phyloP scores from a whole-genome alignment of 2,888 invertebrate genomes.

The Drosophila colorata region DNA sequence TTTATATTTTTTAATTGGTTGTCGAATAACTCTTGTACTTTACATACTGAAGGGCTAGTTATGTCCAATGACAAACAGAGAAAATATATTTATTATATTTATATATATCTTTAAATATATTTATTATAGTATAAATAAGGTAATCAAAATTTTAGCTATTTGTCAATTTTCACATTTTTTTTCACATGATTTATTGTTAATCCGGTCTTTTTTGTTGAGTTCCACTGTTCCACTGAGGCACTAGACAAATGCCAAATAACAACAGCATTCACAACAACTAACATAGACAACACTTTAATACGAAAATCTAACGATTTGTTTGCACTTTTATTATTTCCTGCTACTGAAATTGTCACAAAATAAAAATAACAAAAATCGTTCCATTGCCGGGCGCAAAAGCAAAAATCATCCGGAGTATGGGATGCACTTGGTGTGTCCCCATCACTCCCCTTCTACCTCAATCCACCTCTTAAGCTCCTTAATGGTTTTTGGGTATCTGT shows the following conservation, averaged over 20 bases:
- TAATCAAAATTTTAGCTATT: neutral
- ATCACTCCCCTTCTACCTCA: neutral
- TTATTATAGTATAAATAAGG: neutral
- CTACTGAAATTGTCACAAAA: slow-evolving; percentile 78
- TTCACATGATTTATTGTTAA: neutral
- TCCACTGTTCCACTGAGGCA: slow-evolving; percentile 59
- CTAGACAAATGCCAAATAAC: slow-evolving; percentile 44
- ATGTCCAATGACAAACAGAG: too few relatives aligned
- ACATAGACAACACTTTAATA: slow-evolving; percentile 68
- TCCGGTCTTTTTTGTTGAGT: too few relatives aligned
- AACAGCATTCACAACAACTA: slow-evolving; percentile 35
- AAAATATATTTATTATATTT: neutral
- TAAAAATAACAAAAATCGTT: slow-evolving; percentile 60
- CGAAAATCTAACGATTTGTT: slow-evolving; percentile 82
- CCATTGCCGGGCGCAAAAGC: neutral
- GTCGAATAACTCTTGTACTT: neutral
- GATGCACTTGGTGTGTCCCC: slow-evolving; percentile 22
- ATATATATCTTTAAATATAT: too few relatives aligned
- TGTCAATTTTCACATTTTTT: neutral
- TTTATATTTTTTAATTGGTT: neutral
- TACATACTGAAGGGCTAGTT: too few relatives aligned
- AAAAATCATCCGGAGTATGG: slow-evolving; percentile 23
- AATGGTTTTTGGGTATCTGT: slow-evolving; percentile 58
- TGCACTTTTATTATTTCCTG: slow-evolving; percentile 83
- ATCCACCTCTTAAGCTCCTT: slow-evolving; percentile 29